These are phyloP conservation scores for Maccullochella peelii DNA, from an alignment of 2,113 vertebrate genomes.

Conservation along the genomic window DNA sequence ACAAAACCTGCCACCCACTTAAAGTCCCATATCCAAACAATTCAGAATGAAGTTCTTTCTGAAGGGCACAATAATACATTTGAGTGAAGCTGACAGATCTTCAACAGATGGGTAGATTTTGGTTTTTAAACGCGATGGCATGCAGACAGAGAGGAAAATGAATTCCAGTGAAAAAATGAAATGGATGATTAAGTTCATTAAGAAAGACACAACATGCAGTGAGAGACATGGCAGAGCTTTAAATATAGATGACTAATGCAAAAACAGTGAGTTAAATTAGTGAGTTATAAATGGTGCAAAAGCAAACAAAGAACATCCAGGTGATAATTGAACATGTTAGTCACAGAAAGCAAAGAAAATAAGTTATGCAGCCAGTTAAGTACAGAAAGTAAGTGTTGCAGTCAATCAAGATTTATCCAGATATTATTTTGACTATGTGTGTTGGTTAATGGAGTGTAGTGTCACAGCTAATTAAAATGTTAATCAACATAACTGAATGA, in stretches of 20 bases:
- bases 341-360: slow-evolving; percentile 13
- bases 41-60: slow-evolving; percentile 59
- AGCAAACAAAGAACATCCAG: not conserved
- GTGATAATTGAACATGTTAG: slow-evolving; percentile 33
- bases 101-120: slow-evolving; percentile 67
- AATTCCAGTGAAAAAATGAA: slow-evolving; percentile 47
- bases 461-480: slow-evolving; percentile 1
- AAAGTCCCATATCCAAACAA: slow-evolving; percentile 47
- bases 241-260: not conserved
- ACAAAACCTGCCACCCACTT: slow-evolving; percentile 51
- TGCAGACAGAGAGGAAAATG: slow-evolving; percentile 53
- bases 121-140: slow-evolving; percentile 51
- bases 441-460: slow-evolving; percentile 6
- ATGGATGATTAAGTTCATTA: slow-evolving; percentile 42
- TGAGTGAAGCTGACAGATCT: slow-evolving; percentile 77
- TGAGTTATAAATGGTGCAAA: slow-evolving; percentile 5
- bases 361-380: slow-evolving; percentile 12
- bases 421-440: slow-evolving; percentile 11
- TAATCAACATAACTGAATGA: not conserved
- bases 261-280: slow-evolving; percentile 4
- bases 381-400: slow-evolving; percentile 40
- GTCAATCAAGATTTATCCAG: slow-evolving; percentile 79
- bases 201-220: slow-evolving; percentile 40
- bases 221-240: slow-evolving; percentile 12
- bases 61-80: slow-evolving; percentile 54